A percentile compares a stretch with the other conserved stretches of the same genome.
These are phyloP conservation scores for Hippocampus barbouri DNA, from an alignment of 2,113 vertebrate genomes.

Conservation along the genomic window DNA sequence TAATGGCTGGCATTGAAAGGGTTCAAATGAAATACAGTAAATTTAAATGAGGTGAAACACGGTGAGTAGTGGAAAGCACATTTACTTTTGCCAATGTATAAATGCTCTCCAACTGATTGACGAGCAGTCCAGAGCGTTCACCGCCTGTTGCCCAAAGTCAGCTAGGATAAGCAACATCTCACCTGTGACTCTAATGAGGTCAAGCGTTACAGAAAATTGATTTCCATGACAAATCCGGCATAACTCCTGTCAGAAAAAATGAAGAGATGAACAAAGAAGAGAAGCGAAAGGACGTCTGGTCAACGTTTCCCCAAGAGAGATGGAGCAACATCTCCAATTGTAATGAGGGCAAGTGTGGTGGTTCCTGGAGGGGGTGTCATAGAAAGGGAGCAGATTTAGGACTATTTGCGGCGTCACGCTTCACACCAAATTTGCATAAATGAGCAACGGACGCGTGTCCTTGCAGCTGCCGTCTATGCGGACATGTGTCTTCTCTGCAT, in stretches of 20 bases:
- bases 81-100: too few species aligned
- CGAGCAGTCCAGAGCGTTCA: not conserved
- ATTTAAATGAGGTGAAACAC: too few species aligned
- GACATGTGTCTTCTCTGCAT: constrained; percentile 13
- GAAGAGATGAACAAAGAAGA: constrained; percentile 30
- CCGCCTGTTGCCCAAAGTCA: not conserved
- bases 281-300: constrained; percentile 55
- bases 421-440: constrained; percentile 57
- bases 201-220: not conserved
- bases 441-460: constrained; percentile 63
- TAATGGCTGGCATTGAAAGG: too few species aligned
- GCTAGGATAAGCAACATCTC: not conserved
- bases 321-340: constrained; percentile 48
- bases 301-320: constrained; percentile 46
- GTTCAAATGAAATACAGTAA: too few species aligned
- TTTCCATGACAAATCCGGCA: not conserved
- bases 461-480: constrained; percentile 51
- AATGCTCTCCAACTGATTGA: not conserved
- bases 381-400: constrained; percentile 18
- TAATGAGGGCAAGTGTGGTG: constrained; percentile 52
- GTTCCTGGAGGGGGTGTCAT: constrained; percentile 26
- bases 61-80: too few species aligned
- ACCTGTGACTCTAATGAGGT: not conserved
- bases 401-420: constrained; percentile 48
- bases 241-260: not conserved